A percentile compares a stretch with the other conserved stretches of the same genome.
Conservation (phyloP, 2,113 vertebrate genomes). For the Seriola dumerili region DNA sequence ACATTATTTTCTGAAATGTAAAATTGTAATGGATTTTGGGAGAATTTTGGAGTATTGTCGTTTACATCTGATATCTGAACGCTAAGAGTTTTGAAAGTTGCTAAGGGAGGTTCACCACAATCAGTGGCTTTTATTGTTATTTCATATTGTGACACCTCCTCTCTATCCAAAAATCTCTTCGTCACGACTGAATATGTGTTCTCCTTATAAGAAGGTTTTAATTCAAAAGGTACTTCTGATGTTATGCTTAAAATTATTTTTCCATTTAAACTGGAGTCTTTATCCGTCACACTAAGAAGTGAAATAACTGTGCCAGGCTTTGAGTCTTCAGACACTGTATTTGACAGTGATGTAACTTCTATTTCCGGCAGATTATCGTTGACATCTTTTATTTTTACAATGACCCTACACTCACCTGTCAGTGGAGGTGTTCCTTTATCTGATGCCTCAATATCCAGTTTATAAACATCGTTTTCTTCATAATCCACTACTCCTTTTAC, state of each 20-base stretch:
- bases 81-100: constrained; percentile 52
- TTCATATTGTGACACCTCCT: constrained; percentile 79
- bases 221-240: constrained; percentile 64
- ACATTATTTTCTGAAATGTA: constrained; percentile 77
- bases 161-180: constrained; percentile 64
- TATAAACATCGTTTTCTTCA: constrained; percentile 61
- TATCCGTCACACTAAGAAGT: constrained; percentile 60
- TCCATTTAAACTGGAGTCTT: constrained; percentile 63
- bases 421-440: constrained; percentile 69
- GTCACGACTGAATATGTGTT: constrained; percentile 76
- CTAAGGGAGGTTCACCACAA: constrained; percentile 65
- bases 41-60: constrained; percentile 78
- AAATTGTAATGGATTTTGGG: constrained; percentile 46
- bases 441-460: constrained; percentile 68
- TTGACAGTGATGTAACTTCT: constrained; percentile 78
- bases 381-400: constrained; percentile 83
- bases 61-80: constrained; percentile 75
- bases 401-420: constrained; percentile 67
- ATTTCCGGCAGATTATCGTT: constrained; percentile 87
- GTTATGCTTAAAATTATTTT: constrained; percentile 54
- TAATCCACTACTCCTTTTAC: constrained; percentile 43
- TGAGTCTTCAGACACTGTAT: constrained; percentile 74
- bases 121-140: constrained; percentile 73
- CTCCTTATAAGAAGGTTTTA: constrained; percentile 70
- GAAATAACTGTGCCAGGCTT: constrained; percentile 73